These are phyloP conservation scores for Subanguina moxae DNA, from an alignment of 1,140 invertebrate genomes.

Conservation along the genomic window DNA sequence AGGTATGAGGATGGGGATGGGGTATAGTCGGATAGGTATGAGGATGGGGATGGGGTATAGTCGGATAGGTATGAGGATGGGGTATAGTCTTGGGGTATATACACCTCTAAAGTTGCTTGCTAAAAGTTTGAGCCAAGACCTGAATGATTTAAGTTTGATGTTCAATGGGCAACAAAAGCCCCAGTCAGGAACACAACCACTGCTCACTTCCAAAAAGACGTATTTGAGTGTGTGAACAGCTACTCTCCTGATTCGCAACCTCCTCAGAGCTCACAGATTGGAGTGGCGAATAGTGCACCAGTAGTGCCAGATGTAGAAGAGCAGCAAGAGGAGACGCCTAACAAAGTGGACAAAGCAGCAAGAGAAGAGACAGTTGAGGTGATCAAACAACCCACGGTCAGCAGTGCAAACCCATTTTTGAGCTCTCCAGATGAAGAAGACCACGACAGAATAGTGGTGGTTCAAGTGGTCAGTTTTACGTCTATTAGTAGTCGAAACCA, in stretches of 20 bases:
- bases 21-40: too few species aligned
- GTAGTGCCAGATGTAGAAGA: neutral
- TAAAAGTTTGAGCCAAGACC: too few species aligned
- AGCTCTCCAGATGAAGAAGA: constrained; percentile 43
- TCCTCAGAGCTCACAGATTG: neutral
- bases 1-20: too few species aligned
- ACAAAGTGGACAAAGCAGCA: neutral
- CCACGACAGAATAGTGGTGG: constrained; percentile 27
- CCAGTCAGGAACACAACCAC: too few species aligned
- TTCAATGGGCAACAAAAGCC: constrained; percentile 49
- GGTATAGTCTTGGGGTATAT: too few species aligned
- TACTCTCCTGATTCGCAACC: constrained; percentile 2
- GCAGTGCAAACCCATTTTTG: constrained; percentile 28
- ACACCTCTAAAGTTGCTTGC: too few species aligned
- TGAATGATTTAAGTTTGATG: too few species aligned
- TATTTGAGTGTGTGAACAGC: neutral
- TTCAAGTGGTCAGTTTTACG: constrained; percentile 40
- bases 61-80: too few species aligned
- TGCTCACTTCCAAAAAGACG: neutral
- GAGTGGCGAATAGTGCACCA: neutral
- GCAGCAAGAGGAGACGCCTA: neutral
- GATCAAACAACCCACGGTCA: neutral
- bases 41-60: too few species aligned
- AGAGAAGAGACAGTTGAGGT: constrained; percentile 15
- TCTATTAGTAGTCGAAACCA: neutral